Base-by-base conservation (phyloP, 2,888 invertebrate species). In the Ptychoptera albimana region DNA sequence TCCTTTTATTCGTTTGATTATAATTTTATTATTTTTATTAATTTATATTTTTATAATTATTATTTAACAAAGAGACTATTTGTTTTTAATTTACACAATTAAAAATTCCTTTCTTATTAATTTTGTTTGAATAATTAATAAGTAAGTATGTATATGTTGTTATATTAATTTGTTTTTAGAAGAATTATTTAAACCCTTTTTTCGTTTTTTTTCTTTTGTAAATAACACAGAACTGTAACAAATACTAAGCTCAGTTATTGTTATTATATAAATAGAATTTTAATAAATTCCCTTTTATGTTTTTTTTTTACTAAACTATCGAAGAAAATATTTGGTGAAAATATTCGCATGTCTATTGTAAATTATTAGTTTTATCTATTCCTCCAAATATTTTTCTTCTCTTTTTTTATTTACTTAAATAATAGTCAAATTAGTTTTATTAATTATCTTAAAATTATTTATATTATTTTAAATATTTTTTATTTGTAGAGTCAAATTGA, bases 401-500 rank as follows among this genome's bases (percentile, higher is more conserved):
- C 39, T 39, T 39, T 42, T 39, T 36, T 34, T 36, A 16, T 32
- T 45, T 31, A 42, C 15, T 34, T 12, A 14, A 40, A 44, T 2
- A 29, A 38, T n/a, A 16, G 39, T 39, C 39, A 45, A 46, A 49
- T 50, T 47, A 38, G 41, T 50, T 50, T 43, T 39, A 43, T 46
- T 53, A 48, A 46, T 43, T 35, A 11, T n/a, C n/a, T n/a, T n/a
- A n/a, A n/a, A n/a, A n/a, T n/a, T n/a, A n/a, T n/a, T n/a, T n/a
- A n/a, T n/a, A n/a, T n/a, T n/a, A n/a, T n/a, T n/a, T n/a, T 35
- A 15, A 31, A 40, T 31, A 29, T 39, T 13, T 39, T 42, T 53
- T 56, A 36, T 51, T 58, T 39, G 52, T 63, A 80, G 72, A 74
- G 86, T 56, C 87, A 89, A 71, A 67, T 88, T 57, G 87, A 89